phyloP scores from a whole-genome alignment of 2,797 vertebrate genomes.

The Pelochelys cantorii region DNA sequence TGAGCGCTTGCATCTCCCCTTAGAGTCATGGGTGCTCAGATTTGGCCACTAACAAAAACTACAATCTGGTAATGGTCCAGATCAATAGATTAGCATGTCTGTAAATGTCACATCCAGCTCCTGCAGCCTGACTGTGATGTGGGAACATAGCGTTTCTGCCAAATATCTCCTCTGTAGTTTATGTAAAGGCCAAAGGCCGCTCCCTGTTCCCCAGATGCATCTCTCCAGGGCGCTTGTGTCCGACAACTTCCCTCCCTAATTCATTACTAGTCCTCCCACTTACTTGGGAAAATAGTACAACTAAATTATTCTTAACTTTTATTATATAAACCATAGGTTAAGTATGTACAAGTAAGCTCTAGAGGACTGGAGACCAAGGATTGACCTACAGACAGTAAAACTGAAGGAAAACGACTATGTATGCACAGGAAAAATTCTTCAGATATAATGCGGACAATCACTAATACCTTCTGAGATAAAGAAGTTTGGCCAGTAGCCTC shows the following conservation, averaged over 20 bases:
- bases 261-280: conserved; percentile 62
- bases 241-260: conserved; percentile 64
- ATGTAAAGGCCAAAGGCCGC: conserved; percentile 60
- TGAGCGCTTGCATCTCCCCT: background rate
- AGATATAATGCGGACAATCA: background rate
- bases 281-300: conserved; percentile 68
- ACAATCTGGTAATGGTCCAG: background rate
- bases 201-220: conserved; percentile 35
- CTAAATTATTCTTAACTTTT: background rate
- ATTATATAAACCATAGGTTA: background rate
- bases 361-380: background rate
- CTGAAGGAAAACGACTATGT: conserved; percentile 2
- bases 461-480: background rate
- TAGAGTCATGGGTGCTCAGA: background rate
- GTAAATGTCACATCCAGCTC: background rate
- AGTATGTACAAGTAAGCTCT: background rate
- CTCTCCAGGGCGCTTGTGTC: conserved; percentile 56
- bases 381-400: conserved; percentile 13
- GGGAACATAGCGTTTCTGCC: conserved; percentile 50
- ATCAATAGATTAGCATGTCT: background rate
- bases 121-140: background rate
- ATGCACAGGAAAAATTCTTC: background rate
- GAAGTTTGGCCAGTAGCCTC: background rate
- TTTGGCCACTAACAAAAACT: background rate
- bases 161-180: conserved; percentile 62